A percentile compares a stretch with the other conserved stretches of the same genome.
phyloP scores from a whole-genome alignment of 2,888 invertebrate genomes.

The Abrostola triplasia region DNA sequence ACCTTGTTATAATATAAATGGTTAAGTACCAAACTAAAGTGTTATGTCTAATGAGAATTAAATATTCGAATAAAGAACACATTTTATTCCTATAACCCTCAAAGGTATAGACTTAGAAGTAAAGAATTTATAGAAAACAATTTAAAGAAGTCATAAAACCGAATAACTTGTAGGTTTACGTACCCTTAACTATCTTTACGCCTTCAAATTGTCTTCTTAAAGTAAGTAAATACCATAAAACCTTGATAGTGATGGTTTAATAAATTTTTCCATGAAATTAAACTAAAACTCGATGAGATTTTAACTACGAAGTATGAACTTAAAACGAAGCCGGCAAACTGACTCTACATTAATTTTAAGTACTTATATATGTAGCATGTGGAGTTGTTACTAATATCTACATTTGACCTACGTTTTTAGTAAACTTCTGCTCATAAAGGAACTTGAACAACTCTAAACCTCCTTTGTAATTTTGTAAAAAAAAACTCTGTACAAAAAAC shows the following conservation, averaged over 20 bases:
- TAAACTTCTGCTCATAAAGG: no score
- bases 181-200: constrained; percentile 20
- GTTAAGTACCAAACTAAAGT: constrained; percentile 9
- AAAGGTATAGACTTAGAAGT: constrained; percentile 17
- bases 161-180: constrained; percentile 25
- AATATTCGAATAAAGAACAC: constrained; percentile 33
- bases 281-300: constrained; percentile 14
- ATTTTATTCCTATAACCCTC: constrained; percentile 22
- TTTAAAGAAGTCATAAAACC: constrained; percentile 33
- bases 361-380: no score
- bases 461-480: no score
- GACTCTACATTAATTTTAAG: background rate
- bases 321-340: constrained; percentile 16
- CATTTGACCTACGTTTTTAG: no score
- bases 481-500: no score
- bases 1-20: constrained; percentile 10
- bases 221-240: constrained; percentile 33
- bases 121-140: constrained; percentile 20
- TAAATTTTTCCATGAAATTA: constrained; percentile 27
- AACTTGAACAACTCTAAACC: no score
- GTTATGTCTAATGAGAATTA: constrained; percentile 23
- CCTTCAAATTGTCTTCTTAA: constrained; percentile 17
- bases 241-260: constrained; percentile 25
- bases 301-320: background rate
- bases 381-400: no score